These are phyloP conservation scores for Silvanus unidentatus DNA, from an alignment of 2,888 invertebrate genomes.

Conservation along the genomic window DNA sequence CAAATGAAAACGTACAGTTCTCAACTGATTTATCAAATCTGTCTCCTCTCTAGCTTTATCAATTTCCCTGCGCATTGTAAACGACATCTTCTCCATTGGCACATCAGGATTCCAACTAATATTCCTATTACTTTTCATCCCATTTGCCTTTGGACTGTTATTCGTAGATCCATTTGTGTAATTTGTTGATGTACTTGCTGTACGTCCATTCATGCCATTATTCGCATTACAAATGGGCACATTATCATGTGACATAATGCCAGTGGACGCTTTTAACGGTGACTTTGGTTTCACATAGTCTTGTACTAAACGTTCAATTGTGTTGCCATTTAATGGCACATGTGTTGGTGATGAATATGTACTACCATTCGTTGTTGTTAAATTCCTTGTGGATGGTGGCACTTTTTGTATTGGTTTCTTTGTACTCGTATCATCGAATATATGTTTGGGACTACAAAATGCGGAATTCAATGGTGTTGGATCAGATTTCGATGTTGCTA, in stretches of 20 bases:
- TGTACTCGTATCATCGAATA: conserved; percentile 48
- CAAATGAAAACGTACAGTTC: conserved; percentile 59
- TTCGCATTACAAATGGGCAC: conserved; percentile 35
- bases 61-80: conserved; percentile 87
- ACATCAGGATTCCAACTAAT: conserved; percentile 71
- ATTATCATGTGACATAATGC: conserved; percentile 57
- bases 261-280: conserved; percentile 57
- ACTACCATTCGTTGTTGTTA: background rate
- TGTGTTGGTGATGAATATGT: conserved; percentile 31
- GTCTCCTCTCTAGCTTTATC: conserved; percentile 87
- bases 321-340: conserved; percentile 12
- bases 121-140: conserved; percentile 43
- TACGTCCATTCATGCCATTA: conserved; percentile 38
- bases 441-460: conserved; percentile 52
- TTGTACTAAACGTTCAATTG: conserved; percentile 32
- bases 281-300: conserved; percentile 62
- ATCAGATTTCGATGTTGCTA: conserved; percentile 47
- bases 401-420: conserved; percentile 72
- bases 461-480: conserved; percentile 48
- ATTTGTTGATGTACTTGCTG: conserved; percentile 42
- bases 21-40: conserved; percentile 75
- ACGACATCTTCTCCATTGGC: conserved; percentile 71
- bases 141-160: conserved; percentile 35
- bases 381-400: conserved; percentile 53
- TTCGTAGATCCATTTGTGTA: conserved; percentile 54